Evolutionary conservation across 2,113 vertebrate genomes (phyloP).

Genomic region (Plecotus auritus): DNA sequence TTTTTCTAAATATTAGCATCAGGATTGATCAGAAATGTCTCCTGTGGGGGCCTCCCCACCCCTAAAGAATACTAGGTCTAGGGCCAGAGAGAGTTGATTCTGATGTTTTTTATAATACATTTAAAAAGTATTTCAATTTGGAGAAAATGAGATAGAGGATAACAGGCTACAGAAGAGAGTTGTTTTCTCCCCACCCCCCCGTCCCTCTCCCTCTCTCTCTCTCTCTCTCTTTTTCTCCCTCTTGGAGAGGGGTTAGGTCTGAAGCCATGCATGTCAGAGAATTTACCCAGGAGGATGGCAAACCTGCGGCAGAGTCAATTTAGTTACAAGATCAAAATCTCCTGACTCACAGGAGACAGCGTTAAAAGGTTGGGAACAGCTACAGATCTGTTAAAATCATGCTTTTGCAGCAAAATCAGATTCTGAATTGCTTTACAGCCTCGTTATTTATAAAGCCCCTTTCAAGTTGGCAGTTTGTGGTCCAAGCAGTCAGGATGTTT

Average conservation of each 20-base stretch:
- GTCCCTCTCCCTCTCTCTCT: neutral
- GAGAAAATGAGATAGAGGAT: constrained; percentile 67
- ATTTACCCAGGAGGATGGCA: constrained; percentile 73
- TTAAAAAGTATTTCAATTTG: constrained; percentile 72
- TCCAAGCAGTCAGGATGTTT: constrained; percentile 62
- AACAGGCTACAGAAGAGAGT: neutral
- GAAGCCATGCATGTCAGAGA: constrained; percentile 36
- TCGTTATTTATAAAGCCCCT: constrained; percentile 77
- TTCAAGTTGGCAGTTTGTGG: constrained; percentile 63
- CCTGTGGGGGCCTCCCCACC: constrained; percentile 1
- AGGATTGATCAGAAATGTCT: constrained; percentile 75
- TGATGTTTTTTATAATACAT: constrained; percentile 70
- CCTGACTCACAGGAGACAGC: constrained; percentile 74
- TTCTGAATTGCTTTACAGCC: constrained; percentile 73
- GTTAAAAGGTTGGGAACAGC: constrained; percentile 80
- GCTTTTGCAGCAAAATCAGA: constrained; percentile 79
- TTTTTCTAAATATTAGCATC: constrained; percentile 78
- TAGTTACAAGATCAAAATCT: constrained; percentile 80
- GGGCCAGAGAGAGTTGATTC: constrained; percentile 76
- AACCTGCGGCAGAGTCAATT: constrained; percentile 76
- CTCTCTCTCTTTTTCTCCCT: neutral
- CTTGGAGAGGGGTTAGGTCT: neutral
- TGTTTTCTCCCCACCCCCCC: neutral
- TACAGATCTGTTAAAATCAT: constrained; percentile 80
- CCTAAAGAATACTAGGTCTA: constrained; percentile 60